Base-by-base conservation (phyloP, 1,140 invertebrate species). In the Nymphalis io region DNA sequence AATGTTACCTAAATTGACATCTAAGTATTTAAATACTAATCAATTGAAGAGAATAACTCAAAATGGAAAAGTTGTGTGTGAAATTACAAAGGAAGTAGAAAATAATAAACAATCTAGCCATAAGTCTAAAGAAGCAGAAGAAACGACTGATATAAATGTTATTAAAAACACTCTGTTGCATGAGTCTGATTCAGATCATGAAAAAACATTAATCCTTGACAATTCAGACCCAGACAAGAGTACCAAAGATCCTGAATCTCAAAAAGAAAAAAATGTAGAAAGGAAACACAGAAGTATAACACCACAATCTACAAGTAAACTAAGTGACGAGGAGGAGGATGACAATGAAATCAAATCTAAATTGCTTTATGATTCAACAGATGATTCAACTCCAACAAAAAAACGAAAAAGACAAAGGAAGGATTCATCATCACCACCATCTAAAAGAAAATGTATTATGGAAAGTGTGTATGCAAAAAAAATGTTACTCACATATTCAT, bases 391-490 rank as follows among this genome's bases (percentile, higher is more conserved):
- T 46, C 59, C 72, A 15, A 67, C 21, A 3, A 60, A 68, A 51
- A 70, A 72, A 60, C 76, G 44, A 71, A 77, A 53, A 67, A 76
- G 57, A 33, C 16, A 71, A 66, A 72, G 68, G 76, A 46, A 73
- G 40, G 70, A 51, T 2, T 20, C 74, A 44, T 62, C 66, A 21
- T 64, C 70, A 68, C 71, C 72, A n/a, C 72, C 74, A 33, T 82
- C 79, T 27, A 84, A 83, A 76, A 71, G 81, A 62, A 89, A 87
- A 74, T 71, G 74, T 58, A 80, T 83, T 21, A 85, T 79, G 76
- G 80, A 89, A 74, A 85, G 80, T 75, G 82, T 84, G 76, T 68
- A 84, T 73, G 82, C 85, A 39, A 91, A 87, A 58, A 88, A 84
- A 76, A 87, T 83, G 80, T 70, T 89, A 33, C 58, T 88, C 8